Conservation (phyloP, 2,888 invertebrate species). For the Drosophila paramelanica region DNA sequence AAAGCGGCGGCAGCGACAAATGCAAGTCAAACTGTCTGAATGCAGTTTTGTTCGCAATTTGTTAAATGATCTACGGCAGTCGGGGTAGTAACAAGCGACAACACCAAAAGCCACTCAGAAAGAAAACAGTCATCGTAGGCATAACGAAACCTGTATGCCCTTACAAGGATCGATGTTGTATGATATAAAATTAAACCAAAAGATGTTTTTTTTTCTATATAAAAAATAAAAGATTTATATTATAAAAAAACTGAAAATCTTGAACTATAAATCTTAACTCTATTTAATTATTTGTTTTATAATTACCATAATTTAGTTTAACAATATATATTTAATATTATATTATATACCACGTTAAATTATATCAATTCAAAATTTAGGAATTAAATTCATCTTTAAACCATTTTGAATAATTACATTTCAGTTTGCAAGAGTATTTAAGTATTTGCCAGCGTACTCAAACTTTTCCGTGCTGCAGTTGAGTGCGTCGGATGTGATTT, state of each 20-base stretch:
- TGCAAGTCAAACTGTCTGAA: slow-evolving; percentile 48
- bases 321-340: too few relatives aligned
- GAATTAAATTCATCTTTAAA: too few relatives aligned
- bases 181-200: too few relatives aligned
- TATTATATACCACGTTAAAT: too few relatives aligned
- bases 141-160: slow-evolving; percentile 35
- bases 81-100: slow-evolving; percentile 20
- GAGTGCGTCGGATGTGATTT: slow-evolving; percentile 54
- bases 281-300: too few relatives aligned
- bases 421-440: background rate
- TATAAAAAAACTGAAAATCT: too few relatives aligned
- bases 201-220: too few relatives aligned
- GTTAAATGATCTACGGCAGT: slow-evolving; percentile 59
- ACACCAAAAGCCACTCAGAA: slow-evolving; percentile 5
- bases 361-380: too few relatives aligned
- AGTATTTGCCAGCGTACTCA: slow-evolving; percentile 7
- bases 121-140: background rate
- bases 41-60: slow-evolving; percentile 59
- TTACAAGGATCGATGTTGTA: background rate
- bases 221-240: too few relatives aligned
- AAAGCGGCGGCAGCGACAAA: slow-evolving; percentile 35
- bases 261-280: too few relatives aligned
- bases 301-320: too few relatives aligned
- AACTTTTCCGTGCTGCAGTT: slow-evolving; percentile 35
- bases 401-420: background rate